Base-by-base conservation (phyloP, 2,888 invertebrate genomes). In the Melanostoma mellinum region DNA sequence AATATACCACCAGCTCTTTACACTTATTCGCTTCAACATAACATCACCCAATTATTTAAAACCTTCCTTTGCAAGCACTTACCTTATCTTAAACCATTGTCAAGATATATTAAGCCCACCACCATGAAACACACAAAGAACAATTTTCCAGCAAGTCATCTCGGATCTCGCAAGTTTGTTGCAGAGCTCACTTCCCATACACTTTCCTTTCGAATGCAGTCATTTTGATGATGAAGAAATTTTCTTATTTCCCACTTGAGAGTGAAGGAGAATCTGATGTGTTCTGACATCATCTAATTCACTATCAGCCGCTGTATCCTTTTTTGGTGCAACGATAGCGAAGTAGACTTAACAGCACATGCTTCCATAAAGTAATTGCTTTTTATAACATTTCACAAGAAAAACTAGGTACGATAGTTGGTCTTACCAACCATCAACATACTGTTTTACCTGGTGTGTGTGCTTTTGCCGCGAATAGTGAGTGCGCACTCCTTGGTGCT, bases 161-260 rank as follows among this genome's bases (percentile, higher is more conserved):
- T 20, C 20, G 20, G 20, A 20, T 20, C 20, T 20, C 20, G 20
- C 20, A 20, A 20, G 20, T 20, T 20, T 20, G 1, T 20, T 20
- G 20, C 20, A 20, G 20, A 20, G 20, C 20, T 20, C 20, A 20
- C 20, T 20, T 20, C 20, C 20, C 20, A 20, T 20, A 20, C 20
- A 20, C 20, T 20, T 20, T 20, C 20, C 20, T 20, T 20, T 20
- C 20, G 20, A 20, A 20, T 20, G 20, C 20, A 20, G 20, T 20
- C 20, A n/a, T 44, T 69, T 60, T 76, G 76, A 81, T 76, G 76
- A 81, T 81, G 76, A 81, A 81, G 81, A 81, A 71, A 76, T 81
- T 81, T 81, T 81, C 74, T 63, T 56, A 81, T 67, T 81, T 81
- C 67, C 46, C 67, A 76, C 71, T 67, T 48, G 50, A 38, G 46